Percentiles rank a stretch among this genome's conserved stretches.
Conservation (phyloP, 1,140 invertebrate species). For the Anastrepha obliqua region DNA sequence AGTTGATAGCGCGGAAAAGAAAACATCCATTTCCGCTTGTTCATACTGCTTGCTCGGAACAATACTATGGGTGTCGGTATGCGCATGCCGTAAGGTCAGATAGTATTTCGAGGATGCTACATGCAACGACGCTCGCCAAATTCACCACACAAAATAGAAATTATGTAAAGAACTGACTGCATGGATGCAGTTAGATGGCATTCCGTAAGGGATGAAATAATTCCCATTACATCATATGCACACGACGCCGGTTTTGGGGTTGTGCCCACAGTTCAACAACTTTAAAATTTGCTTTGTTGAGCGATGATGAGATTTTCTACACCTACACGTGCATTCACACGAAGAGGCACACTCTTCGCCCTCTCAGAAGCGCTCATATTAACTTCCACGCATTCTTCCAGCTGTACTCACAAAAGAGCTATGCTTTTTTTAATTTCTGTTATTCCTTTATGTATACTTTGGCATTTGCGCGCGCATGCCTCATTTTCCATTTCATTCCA, state of each 20-base stretch:
- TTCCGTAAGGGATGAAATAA: slow-evolving; percentile 40
- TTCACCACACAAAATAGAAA: neutral
- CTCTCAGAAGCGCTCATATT: neutral
- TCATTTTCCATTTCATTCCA: slow-evolving; percentile 32
- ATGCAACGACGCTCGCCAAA: slow-evolving; percentile 38
- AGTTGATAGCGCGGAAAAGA: neutral
- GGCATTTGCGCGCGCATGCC: slow-evolving; percentile 33
- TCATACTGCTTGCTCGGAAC: neutral
- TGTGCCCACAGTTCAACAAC: slow-evolving; percentile 15
- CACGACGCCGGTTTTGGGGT: slow-evolving; percentile 9
- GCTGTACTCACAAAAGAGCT: neutral
- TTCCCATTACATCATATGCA: slow-evolving; percentile 17
- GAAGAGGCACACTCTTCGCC: neutral
- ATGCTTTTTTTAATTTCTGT: neutral
- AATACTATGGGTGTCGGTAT: slow-evolving; percentile 10
- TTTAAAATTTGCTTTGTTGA: slow-evolving; percentile 12
- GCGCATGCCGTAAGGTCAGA: neutral
- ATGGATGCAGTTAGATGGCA: slow-evolving; percentile 9
- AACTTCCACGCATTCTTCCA: slow-evolving; percentile 6
- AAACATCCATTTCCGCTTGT: neutral
- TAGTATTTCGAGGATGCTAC: neutral
- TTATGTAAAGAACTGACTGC: neutral
- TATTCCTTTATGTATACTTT: neutral
- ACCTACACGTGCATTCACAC: neutral
- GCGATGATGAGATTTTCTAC: neutral